phyloP scores from a whole-genome alignment of 2,113 vertebrate species.

The Pachypanchax playfairii region DNA sequence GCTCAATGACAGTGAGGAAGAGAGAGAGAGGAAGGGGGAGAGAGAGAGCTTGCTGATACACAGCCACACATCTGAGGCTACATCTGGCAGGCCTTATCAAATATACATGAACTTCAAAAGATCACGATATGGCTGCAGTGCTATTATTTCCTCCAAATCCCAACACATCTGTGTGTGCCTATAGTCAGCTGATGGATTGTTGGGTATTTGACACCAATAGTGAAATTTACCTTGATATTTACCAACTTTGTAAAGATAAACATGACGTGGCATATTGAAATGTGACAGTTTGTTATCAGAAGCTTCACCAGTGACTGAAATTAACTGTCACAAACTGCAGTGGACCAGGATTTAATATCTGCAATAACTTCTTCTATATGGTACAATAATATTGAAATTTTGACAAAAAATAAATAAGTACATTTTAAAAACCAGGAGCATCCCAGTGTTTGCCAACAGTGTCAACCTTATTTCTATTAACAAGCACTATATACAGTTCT shows the following conservation, averaged over 20 bases:
- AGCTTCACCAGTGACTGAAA: slow-evolving; percentile 64
- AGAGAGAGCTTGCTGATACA: slow-evolving; percentile 60
- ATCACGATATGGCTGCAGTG: slow-evolving; percentile 46
- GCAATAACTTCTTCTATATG: slow-evolving; percentile 52
- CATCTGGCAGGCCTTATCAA: slow-evolving; percentile 71
- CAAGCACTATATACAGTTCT: slow-evolving; percentile 34
- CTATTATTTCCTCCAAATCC: slow-evolving; percentile 43
- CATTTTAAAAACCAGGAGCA: slow-evolving; percentile 59
- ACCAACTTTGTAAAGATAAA: slow-evolving; percentile 45
- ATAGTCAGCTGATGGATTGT: slow-evolving; percentile 21
- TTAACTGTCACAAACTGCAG: slow-evolving; percentile 72
- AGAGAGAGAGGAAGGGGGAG: no score
- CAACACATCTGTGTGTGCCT: slow-evolving; percentile 23
- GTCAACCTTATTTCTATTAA: slow-evolving; percentile 63
- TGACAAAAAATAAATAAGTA: slow-evolving; percentile 40
- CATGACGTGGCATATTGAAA: slow-evolving; percentile 41
- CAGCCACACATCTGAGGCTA: slow-evolving; percentile 66
- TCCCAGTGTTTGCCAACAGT: slow-evolving; percentile 54
- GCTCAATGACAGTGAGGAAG: no score
- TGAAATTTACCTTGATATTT: slow-evolving; percentile 59
- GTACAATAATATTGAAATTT: slow-evolving; percentile 53
- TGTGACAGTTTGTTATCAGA: slow-evolving; percentile 78
- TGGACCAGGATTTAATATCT: slow-evolving; percentile 75
- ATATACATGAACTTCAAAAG: slow-evolving; percentile 68
- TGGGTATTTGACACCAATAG: slow-evolving; percentile 14